phyloP scores from a whole-genome alignment of 2,797 vertebrate genomes.

The Cetoscarus ocellatus region DNA sequence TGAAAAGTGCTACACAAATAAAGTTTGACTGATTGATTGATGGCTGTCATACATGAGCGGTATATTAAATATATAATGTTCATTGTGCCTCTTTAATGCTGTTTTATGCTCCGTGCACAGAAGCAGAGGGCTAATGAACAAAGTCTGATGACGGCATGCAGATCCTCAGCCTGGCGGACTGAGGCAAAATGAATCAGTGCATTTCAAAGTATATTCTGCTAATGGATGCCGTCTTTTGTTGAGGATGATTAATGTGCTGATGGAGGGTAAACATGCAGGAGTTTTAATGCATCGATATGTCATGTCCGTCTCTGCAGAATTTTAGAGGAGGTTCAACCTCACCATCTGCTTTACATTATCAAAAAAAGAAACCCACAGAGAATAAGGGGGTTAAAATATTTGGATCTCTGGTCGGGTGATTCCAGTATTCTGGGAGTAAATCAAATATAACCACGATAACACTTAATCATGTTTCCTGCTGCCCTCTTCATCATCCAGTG shows the following conservation, averaged over 20 bases:
- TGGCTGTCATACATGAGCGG: too few species aligned
- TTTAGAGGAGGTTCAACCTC: background rate
- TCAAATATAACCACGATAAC: background rate
- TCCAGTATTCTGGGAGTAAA: background rate
- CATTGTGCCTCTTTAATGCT: too few species aligned
- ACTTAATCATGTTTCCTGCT: background rate
- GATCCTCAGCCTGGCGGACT: too few species aligned
- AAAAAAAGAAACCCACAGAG: background rate
- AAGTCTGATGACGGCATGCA: too few species aligned
- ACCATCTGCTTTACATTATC: background rate
- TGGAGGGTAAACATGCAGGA: slow-evolving; percentile 13
- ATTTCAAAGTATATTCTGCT: background rate
- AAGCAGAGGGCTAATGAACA: too few species aligned
- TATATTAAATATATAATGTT: too few species aligned
- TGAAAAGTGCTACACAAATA: too few species aligned
- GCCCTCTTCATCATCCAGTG: too few species aligned
- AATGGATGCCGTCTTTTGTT: slow-evolving; percentile 5
- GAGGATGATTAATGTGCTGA: slow-evolving; percentile 30
- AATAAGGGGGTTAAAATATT: too few species aligned
- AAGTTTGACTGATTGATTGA: too few species aligned
- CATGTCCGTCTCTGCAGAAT: background rate
- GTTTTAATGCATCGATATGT: slow-evolving; percentile 21
- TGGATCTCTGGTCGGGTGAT: background rate
- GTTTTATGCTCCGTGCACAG: too few species aligned
- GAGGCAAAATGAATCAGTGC: background rate